Evolutionary conservation across 2,888 invertebrate species (phyloP).

Genomic region (Cinara cedri): DNA sequence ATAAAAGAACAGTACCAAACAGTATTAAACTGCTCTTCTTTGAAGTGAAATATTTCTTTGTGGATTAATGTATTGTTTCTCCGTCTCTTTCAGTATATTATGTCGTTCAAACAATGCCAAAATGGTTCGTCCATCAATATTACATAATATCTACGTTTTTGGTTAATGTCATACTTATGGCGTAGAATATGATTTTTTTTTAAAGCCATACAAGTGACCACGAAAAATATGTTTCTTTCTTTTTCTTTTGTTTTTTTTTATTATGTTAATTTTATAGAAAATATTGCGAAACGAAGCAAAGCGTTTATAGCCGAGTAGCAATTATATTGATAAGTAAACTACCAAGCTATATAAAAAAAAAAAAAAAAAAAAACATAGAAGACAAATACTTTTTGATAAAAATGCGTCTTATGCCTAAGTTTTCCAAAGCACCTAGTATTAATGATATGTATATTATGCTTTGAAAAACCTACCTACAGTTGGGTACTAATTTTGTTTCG

Average conservation of each 20-base stretch:
- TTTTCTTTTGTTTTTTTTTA: constrained; percentile 18
- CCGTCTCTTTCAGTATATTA: background rate
- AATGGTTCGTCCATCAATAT: background rate
- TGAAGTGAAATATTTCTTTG: constrained; percentile 1
- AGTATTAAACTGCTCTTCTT: background rate
- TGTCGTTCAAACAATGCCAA: background rate
- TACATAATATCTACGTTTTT: background rate
- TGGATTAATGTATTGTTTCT: constrained; percentile 20
- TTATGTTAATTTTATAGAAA: constrained; percentile 1
- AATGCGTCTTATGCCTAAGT: too few relatives aligned
- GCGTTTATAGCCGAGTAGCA: background rate
- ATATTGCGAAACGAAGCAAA: background rate
- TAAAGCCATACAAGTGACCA: background rate
- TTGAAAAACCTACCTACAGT: background rate
- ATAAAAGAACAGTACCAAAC: background rate
- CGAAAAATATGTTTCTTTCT: background rate
- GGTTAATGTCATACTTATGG: background rate
- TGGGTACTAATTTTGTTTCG: background rate
- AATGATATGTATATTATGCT: background rate
- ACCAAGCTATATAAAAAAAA: background rate
- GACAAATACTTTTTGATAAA: too few relatives aligned
- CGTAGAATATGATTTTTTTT: background rate
- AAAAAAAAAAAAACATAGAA: background rate
- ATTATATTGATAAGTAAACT: background rate
- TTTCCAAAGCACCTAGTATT: background rate